A percentile compares a stretch with the other conserved stretches of the same genome.
Conservation (phyloP, 35 echinoderm and acorn worm genomes). For the Anneissia japonica region DNA sequence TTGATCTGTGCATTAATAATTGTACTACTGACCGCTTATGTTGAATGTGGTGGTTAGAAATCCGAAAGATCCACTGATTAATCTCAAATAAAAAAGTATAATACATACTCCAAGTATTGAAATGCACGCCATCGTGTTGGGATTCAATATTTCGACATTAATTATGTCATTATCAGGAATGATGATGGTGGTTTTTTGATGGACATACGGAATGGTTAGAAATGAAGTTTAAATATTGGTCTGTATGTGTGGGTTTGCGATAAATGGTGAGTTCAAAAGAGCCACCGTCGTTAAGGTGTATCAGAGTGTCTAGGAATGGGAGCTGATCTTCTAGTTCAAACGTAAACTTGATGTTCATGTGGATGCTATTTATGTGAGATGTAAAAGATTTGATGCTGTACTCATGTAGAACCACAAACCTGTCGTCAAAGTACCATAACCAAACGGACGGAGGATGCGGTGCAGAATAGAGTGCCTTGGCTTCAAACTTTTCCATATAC, state of each 20-base stretch:
- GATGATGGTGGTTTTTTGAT: too few relatives aligned
- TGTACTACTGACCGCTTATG: constrained; percentile 42
- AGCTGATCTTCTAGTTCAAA: constrained; percentile 30
- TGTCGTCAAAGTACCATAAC: constrained; percentile 51
- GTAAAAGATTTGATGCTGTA: constrained; percentile 13
- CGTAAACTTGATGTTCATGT: constrained; percentile 41
- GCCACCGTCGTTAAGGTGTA: constrained; percentile 20
- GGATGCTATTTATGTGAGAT: constrained; percentile 20
- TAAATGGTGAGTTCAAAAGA: constrained; percentile 33
- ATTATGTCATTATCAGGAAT: too few relatives aligned
- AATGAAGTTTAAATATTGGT: constrained; percentile 36
- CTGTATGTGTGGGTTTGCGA: constrained; percentile 35
- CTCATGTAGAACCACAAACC: not conserved
- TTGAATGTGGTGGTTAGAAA: constrained; percentile 18
- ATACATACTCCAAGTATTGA: too few relatives aligned
- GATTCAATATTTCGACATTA: too few relatives aligned
- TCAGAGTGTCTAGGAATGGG: constrained; percentile 31
- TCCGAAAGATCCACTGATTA: too few relatives aligned
- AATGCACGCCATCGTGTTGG: too few relatives aligned
- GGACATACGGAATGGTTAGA: too few relatives aligned
- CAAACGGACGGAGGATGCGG: not conserved
- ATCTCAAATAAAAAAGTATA: too few relatives aligned
- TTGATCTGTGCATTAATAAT: constrained; percentile 10
- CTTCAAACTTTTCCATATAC: too few relatives aligned
- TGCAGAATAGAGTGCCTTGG: constrained; percentile 10